Conservation (phyloP, 2,797 vertebrate genomes). For the Brotula barbata region DNA sequence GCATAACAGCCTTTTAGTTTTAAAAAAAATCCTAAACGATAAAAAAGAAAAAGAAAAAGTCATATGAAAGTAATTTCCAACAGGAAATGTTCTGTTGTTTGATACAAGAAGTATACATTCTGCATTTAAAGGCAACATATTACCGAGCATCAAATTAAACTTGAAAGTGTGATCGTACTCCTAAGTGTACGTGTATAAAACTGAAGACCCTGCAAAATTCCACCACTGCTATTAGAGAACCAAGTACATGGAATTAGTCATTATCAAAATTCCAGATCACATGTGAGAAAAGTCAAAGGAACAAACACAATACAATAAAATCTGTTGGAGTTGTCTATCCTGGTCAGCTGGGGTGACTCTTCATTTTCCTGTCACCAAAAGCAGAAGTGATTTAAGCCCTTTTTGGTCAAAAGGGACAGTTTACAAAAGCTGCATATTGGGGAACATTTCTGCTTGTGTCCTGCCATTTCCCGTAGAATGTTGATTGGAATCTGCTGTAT, state of each 20-base stretch:
- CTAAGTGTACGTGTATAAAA: neutral
- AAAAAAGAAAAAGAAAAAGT: too few relatives aligned
- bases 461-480: neutral
- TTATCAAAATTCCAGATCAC: slow-evolving; percentile 38
- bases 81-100: too few relatives aligned
- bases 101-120: too few relatives aligned
- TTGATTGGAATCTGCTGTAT: too few relatives aligned
- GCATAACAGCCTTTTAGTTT: too few relatives aligned
- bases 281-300: slow-evolving; percentile 49
- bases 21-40: too few relatives aligned
- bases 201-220: slow-evolving; percentile 7
- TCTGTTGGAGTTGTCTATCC: slow-evolving; percentile 10
- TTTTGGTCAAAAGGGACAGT: neutral
- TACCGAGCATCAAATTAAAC: neutral
- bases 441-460: slow-evolving; percentile 15
- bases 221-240: neutral
- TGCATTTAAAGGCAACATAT: too few relatives aligned
- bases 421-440: neutral
- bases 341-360: slow-evolving; percentile 23
- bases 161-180: neutral
- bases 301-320: too few relatives aligned
- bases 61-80: too few relatives aligned
- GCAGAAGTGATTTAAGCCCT: slow-evolving; percentile 51
- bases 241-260: neutral
- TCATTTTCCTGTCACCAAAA: slow-evolving; percentile 55